A percentile compares a stretch with the other conserved stretches of the same genome.
phyloP scores from a whole-genome alignment of 2,113 vertebrate species.

The Daubentonia madagascariensis region DNA sequence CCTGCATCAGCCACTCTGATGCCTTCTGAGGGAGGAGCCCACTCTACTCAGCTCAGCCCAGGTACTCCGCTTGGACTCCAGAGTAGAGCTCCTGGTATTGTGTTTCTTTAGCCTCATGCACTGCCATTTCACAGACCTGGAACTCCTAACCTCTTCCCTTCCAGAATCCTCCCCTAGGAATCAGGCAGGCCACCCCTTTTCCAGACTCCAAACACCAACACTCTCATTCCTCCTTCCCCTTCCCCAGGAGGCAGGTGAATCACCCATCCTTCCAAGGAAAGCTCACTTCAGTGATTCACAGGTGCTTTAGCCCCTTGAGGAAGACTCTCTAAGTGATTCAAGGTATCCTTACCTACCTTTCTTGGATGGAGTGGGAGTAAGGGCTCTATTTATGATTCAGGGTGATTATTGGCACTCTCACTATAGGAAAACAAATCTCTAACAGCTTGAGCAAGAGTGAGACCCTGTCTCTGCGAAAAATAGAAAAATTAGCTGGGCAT shows the following conservation, averaged over 20 bases:
- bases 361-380: neutral
- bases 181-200: neutral
- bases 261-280: neutral
- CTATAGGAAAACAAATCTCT: neutral
- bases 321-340: neutral
- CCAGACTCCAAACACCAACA: neutral
- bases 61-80: neutral
- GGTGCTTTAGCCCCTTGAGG: neutral
- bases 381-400: neutral
- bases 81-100: neutral
- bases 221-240: neutral
- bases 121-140: neutral
- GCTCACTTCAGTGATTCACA: neutral
- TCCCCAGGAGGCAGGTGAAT: neutral
- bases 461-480: no score
- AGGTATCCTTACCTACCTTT: neutral
- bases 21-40: neutral
- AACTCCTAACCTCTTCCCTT: neutral
- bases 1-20: neutral
- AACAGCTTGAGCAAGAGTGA: no score
- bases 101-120: neutral
- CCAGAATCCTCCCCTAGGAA: neutral
- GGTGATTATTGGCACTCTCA: neutral
- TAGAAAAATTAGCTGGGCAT: no score
- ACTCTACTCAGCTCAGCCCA: neutral